Conservation (phyloP, 1,140 invertebrate genomes). For the Patella vulgata region DNA sequence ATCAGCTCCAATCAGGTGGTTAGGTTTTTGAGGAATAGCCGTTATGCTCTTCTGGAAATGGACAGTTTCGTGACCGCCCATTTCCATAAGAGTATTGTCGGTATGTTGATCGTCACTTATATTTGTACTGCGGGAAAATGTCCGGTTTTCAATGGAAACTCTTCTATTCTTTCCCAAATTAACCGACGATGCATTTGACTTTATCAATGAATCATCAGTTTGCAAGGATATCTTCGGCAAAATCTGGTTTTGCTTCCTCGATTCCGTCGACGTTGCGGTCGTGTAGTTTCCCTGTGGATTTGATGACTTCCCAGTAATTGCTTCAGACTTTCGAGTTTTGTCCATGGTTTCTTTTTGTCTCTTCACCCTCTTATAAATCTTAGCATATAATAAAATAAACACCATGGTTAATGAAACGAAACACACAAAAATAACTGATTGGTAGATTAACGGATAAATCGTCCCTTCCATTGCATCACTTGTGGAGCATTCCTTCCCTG, state of each 20-base stretch:
- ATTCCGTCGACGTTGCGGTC: not conserved
- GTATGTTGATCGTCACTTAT: not conserved
- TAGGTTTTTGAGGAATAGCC: no score
- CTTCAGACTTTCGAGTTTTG: no score
- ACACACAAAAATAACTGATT: conserved; percentile 27
- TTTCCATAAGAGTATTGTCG: not conserved
- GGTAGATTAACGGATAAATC: conserved; percentile 18
- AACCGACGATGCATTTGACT: no score
- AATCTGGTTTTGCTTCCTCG: not conserved
- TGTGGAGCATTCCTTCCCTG: conserved; percentile 30
- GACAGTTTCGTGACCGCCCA: not conserved
- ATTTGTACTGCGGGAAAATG: not conserved
- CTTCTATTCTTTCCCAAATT: no score
- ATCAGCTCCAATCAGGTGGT: no score
- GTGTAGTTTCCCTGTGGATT: not conserved
- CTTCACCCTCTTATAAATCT: conserved; percentile 30
- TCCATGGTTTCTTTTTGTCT: conserved; percentile 18
- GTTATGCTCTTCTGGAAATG: not conserved
- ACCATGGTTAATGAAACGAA: conserved; percentile 32
- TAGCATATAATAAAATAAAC: conserved; percentile 36
- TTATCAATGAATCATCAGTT: no score
- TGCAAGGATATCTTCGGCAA: not conserved
- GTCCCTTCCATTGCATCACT: conserved; percentile 23
- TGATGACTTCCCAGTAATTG: no score
- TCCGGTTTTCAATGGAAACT: no score